Evolutionary conservation across 1,140 invertebrate species (phyloP), one percentile per base, ranked within the genome.

Genomic region (Hylaeus anthracinus): DNA sequence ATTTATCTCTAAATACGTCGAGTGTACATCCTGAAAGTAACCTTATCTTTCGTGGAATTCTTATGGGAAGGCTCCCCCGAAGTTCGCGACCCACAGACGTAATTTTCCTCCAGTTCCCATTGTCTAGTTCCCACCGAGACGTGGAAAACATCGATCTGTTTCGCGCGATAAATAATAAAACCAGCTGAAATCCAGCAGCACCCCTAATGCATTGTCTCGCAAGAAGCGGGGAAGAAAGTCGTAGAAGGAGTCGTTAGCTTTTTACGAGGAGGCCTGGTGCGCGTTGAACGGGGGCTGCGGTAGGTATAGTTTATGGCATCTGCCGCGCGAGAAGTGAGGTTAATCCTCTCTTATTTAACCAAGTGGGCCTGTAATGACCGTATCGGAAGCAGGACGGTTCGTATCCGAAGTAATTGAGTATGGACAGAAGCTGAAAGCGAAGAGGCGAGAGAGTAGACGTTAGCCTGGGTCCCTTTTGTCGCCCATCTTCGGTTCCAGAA

Each of bases 271-370:
- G 5, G 14, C 5, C 5, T 5, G 12, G 45, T 15, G 15, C 15
- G 26, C 3, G 53, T 26, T 74, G 15, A 15, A 53, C 60, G 48
- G 6, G 37, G 61, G 3, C 15, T 8, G 5, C 12, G 26, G 26
- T 51, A 9, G 14, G 5, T 10, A 41, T 43, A 48, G 64, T 76
- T 76, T 48, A 76, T 4, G 43, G 14, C 56, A 43, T 48, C 43
- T 10, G 53, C 4, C 9, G 9, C 2, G n/a, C 14, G 15, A 61
- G 39, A 72, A 55, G n/a, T 37, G 45, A 14, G 48, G 76, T 64
- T 64, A 72, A 71, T 71, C 74, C 76, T n/a, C 65, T 71, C 58
- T 79, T 79, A 72, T 79, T 79, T 79, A 79, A 79, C 76, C 69
- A 41, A 79, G 58, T 79, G 76, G 45, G 58, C 51, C 8, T 3